Evolutionary conservation across 2,888 invertebrate genomes (phyloP), one percentile per base, ranked within the genome.

Genomic region (Lagria hirta): DNA sequence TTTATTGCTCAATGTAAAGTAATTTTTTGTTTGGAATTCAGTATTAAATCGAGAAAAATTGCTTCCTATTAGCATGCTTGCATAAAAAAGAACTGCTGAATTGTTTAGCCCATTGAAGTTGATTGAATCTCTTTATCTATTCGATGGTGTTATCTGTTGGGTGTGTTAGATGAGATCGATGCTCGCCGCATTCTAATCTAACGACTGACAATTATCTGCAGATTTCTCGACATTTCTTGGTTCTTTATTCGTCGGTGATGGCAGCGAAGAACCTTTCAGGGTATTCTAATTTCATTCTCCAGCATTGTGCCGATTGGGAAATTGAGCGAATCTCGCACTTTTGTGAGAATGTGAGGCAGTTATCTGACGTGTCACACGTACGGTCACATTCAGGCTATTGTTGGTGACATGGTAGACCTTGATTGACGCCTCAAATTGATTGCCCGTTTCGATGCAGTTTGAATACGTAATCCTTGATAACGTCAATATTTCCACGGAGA

Each of bases 211-310:
- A 47, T 47, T 47, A 47, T 47, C 42, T 37, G 42, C 37, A 47
- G 47, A 47, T 47, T 46, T 47, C 42, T 20, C 27, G 47, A 33
- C 47, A 42, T 47, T 42, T 37, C 47, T 42, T 37, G 33, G 42
- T 47, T 47, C 47, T 47, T 47, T 47, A 47, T 47, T 42, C 47
- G 37, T 34, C 13, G 30, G 18, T 33, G 24, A 35, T 26, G 22
- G 43, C 24, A 15, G 33, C 29, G 27, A 20, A 27, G 34, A 27
- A 33, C 37, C 47, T 57, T 57, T 55, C 52, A 48, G 43, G 49
- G 51, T 48, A 62, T 62, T 61, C 60, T 59, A 58, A 60, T 62
- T 61, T 56, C 57, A 58, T 62, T 61, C 51, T n/a, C 52, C 47
- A 40, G 52, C 57, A 61, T 60, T 61, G 57, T 59, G 56, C 53